Conservation (phyloP, 2,888 invertebrate species). For the Meta bourneti region DNA sequence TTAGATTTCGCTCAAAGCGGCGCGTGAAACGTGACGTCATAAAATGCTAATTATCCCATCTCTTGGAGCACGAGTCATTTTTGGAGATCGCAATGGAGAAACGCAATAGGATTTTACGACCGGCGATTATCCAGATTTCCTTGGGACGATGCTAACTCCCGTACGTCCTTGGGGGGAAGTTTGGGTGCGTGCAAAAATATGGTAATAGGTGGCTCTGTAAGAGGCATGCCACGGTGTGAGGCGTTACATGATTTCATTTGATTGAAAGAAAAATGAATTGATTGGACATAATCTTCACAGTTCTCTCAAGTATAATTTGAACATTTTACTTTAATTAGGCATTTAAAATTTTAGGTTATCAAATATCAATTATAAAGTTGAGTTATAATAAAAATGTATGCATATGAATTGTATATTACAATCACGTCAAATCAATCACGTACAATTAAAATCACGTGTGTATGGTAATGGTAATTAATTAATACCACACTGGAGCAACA, state of each 20-base stretch:
- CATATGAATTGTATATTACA: no score
- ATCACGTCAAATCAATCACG: no score
- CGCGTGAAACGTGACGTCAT: slow-evolving; percentile 69
- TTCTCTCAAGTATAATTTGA: no score
- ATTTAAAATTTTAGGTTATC: no score
- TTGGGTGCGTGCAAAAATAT: neutral
- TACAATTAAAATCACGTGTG: no score
- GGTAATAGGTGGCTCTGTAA: neutral
- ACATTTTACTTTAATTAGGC: no score
- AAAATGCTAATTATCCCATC: slow-evolving; percentile 72
- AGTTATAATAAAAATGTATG: no score
- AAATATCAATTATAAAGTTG: no score
- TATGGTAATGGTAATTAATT: no score
- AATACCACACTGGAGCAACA: no score
- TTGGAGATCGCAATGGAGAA: slow-evolving; percentile 12
- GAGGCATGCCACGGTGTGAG: neutral
- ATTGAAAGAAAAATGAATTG: neutral
- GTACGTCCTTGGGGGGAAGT: neutral
- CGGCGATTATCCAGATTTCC: slow-evolving; percentile 29
- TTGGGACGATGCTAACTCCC: neutral
- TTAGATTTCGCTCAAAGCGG: slow-evolving; percentile 62
- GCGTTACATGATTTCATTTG: neutral
- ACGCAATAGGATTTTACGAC: slow-evolving; percentile 54
- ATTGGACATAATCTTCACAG: neutral
- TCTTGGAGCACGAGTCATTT: slow-evolving; percentile 35